phyloP scores from a whole-genome alignment of 2,797 vertebrate species.

The Alectoris magna region DNA sequence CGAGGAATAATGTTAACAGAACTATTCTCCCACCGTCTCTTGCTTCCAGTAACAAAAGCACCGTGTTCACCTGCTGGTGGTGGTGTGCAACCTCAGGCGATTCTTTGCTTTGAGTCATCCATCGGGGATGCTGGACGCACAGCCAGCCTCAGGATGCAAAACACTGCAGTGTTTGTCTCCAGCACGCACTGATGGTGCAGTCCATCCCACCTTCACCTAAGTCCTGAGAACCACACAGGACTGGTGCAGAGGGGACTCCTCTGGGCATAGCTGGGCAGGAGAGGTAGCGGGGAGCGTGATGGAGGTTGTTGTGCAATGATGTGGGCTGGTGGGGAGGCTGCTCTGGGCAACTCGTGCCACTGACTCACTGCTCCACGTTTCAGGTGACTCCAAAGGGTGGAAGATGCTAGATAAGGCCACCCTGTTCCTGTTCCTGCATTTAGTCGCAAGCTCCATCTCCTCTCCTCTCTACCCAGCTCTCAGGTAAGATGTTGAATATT shows the following conservation, averaged over 20 bases:
- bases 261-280: not conserved
- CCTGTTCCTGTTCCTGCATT: conserved; percentile 86
- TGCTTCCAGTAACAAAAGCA: not conserved
- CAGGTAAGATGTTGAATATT: conserved; percentile 80
- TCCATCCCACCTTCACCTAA: not conserved
- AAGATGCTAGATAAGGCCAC: conserved; percentile 87
- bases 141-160: not conserved
- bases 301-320: not conserved
- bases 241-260: not conserved
- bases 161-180: accelerated
- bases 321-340: not conserved
- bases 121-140: not conserved
- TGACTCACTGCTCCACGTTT: conserved; percentile 2
- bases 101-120: not conserved
- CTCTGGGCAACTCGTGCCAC: not conserved
- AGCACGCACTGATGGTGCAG: accelerated
- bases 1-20: not conserved
- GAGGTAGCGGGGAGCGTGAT: not conserved
- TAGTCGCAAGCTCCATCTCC: conserved; percentile 82
- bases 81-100: not conserved
- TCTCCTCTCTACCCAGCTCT: conserved; percentile 85
- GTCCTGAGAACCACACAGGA: not conserved
- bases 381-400: conserved; percentile 46
- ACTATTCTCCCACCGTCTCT: not conserved
- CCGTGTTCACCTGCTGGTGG: accelerated